Evolutionary conservation across 2,888 invertebrate species (phyloP).

Genomic region (Leucoma salicis): DNA sequence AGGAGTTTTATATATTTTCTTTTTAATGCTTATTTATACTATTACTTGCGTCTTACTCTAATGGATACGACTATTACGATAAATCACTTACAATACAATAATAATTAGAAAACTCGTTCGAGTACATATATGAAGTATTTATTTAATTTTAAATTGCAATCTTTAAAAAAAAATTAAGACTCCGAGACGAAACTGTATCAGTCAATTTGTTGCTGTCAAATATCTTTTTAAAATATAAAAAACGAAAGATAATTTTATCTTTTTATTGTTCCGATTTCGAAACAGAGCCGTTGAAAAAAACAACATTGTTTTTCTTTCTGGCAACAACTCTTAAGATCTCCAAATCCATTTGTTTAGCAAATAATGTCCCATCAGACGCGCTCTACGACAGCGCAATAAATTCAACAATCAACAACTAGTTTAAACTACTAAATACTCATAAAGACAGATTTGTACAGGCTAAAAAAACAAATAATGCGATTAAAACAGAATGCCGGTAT

Average conservation of each 20-base stretch:
- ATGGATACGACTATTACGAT: too few species aligned
- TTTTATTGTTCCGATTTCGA: slow-evolving; percentile 9
- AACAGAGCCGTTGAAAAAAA: slow-evolving; percentile 5
- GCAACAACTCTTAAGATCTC: not conserved
- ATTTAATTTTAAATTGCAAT: too few species aligned
- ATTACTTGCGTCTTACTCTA: too few species aligned
- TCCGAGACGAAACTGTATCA: too few species aligned
- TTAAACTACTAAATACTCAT: slow-evolving; percentile 12
- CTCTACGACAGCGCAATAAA: slow-evolving; percentile 11
- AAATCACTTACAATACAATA: too few species aligned
- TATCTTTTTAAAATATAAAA: slow-evolving; percentile 2
- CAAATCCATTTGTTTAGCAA: slow-evolving; percentile 11
- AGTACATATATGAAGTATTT: too few species aligned
- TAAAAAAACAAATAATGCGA: slow-evolving; percentile 10
- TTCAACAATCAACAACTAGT: slow-evolving; percentile 10
- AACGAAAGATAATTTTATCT: slow-evolving; percentile 4
- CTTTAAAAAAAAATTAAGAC: too few species aligned
- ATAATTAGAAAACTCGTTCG: too few species aligned
- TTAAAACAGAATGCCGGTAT: slow-evolving; percentile 15
- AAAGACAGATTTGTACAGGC: slow-evolving; percentile 17
- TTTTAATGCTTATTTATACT: too few species aligned
- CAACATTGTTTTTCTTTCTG: slow-evolving; percentile 3
- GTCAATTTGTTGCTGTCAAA: not conserved
- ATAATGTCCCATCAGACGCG: not conserved
- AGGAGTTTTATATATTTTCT: too few species aligned